A percentile compares a stretch with the other conserved stretches of the same genome.
These are phyloP conservation scores for Hippocampus barbouri DNA, from an alignment of 2,113 vertebrate genomes.

Conservation along the genomic window DNA sequence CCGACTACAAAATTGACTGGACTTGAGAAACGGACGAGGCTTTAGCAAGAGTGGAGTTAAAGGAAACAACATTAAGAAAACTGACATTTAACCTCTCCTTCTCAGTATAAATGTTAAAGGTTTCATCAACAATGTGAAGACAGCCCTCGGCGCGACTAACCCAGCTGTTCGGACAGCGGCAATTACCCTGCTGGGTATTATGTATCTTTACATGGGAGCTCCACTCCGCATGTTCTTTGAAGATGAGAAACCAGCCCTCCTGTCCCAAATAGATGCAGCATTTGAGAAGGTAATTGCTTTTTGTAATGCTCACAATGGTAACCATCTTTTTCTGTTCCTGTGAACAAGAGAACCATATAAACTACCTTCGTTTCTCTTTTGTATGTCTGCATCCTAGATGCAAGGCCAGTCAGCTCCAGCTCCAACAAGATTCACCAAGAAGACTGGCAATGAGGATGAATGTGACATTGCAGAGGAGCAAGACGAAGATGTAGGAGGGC, in stretches of 20 bases:
- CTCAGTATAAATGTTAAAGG: conserved; percentile 91
- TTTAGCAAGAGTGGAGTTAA: background rate
- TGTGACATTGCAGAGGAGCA: conserved; percentile 79
- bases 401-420: conserved; percentile 86
- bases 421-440: conserved; percentile 76
- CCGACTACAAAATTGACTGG: background rate
- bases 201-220: conserved; percentile 93
- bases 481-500: conserved; percentile 78
- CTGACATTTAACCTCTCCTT: background rate
- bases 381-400: conserved; percentile 70
- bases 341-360: background rate
- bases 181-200: conserved; percentile 89
- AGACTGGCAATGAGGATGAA: conserved; percentile 61
- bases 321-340: background rate
- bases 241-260: conserved; percentile 93
- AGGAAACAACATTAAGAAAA: background rate
- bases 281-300: conserved; percentile 86
- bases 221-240: conserved; percentile 97
- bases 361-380: background rate
- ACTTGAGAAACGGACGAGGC: no score
- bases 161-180: conserved; percentile 91
- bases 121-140: conserved; percentile 97
- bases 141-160: conserved; percentile 93
- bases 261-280: conserved; percentile 92
- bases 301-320: background rate